phyloP scores from a whole-genome alignment of 2,113 vertebrate genomes.

The Bos taurus region DNA sequence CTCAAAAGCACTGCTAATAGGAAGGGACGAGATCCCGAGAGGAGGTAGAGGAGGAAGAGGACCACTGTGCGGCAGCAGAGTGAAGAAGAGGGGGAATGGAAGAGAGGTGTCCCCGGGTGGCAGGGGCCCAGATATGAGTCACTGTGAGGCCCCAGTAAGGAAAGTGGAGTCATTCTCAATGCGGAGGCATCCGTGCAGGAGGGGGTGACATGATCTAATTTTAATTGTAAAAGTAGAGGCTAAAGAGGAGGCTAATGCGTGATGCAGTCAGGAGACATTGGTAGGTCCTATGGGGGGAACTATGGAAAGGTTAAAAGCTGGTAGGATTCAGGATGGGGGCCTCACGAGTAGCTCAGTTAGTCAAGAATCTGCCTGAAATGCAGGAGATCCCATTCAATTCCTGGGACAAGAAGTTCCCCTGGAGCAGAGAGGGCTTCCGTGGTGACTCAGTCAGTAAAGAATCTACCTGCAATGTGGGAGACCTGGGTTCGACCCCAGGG shows the following conservation, averaged over 20 bases:
- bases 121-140: not conserved
- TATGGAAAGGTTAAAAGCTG: not conserved
- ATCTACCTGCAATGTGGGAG: not conserved
- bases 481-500: not conserved
- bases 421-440: not conserved
- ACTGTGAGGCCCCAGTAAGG: not conserved
- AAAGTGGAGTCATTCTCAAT: not conserved
- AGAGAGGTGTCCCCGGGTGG: fast-evolving
- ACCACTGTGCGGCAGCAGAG: fast-evolving
- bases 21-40: not conserved
- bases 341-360: not conserved
- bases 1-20: not conserved
- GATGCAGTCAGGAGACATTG: not conserved
- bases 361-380: not conserved
- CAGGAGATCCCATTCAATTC: not conserved
- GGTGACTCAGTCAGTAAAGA: not conserved
- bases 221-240: not conserved
- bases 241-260: not conserved
- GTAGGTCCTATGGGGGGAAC: not conserved
- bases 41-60: not conserved
- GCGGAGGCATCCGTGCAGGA: fast-evolving
- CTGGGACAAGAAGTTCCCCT: not conserved
- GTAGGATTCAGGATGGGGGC: not conserved
- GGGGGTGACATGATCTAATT: not conserved
- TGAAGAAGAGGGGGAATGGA: fast-evolving